Evolutionary conservation across 2,888 invertebrate species (phyloP), one percentile per base, ranked within the genome.

Genomic region (Athripsodes cinereus): DNA sequence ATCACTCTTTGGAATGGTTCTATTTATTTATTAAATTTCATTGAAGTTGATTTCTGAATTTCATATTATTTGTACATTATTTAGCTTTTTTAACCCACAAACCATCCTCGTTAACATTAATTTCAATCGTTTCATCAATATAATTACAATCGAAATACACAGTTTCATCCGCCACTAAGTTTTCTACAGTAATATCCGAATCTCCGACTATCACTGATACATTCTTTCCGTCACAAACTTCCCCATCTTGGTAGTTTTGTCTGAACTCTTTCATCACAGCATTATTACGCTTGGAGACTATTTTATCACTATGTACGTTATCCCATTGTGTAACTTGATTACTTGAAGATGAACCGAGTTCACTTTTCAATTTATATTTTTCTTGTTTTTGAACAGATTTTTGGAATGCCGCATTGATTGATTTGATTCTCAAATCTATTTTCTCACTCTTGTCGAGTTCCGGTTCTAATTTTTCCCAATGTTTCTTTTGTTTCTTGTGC

Each of bases 221-320:
- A n/a, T n/a, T n/a, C n/a, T n/a, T 31, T 31, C 11, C 31, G 11
- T 8, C 6, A 11, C 11, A 31, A 31, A 6, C 31, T 8, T 31
- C 31, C 31, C 31, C 31, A 6, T 8, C 31, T 22, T 31, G n/a
- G n/a, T n/a, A n/a, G n/a, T n/a, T n/a, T n/a, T n/a, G n/a, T n/a
- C n/a, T n/a, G n/a, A n/a, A n/a, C n/a, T n/a, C n/a, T n/a, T n/a
- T n/a, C n/a, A n/a, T n/a, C n/a, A n/a, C n/a, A n/a, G n/a, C 86
- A 0, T 70, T 68, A 63, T 86, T 79, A 67, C 83, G 83, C 51
- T 85, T 77, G 1, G 73, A 69, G 59, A 87, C 83, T 72, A 91
- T 88, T 63, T 81, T 68, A 44, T 79, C 71, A 61, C 85, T 79
- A 49, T 81, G 81, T 63, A 73, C 72, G 0, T 65, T 69, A 55